Base-by-base conservation (phyloP, 1,140 invertebrate species). In the Stenopsyche tienmushanensis region DNA sequence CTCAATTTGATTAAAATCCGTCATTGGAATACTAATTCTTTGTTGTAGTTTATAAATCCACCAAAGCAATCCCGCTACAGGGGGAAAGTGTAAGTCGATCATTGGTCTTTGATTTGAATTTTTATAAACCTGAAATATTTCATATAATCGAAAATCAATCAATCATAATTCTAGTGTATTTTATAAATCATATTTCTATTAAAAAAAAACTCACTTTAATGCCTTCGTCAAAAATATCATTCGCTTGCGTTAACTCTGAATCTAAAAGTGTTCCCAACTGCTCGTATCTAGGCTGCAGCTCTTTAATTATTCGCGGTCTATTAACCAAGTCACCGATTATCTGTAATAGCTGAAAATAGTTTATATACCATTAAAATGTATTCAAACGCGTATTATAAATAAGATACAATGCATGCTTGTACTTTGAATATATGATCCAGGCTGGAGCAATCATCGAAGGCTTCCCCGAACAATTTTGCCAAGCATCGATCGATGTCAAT, bases 381-480 rank as follows among this genome's bases (percentile, higher is more conserved):
- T n/a, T n/a, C n/a, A n/a, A n/a, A n/a, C n/a, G n/a, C n/a, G n/a
- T n/a, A n/a, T n/a, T n/a, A n/a, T n/a, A n/a, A n/a, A n/a, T n/a
- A n/a, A n/a, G n/a, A n/a, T n/a, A n/a, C n/a, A n/a, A 8, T 24
- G 21, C 18, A 21, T 7, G 3, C 5, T 8, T 41, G 41, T 71
- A 75, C 78, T 73, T 84, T 84, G 66, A 80, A 83, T 67, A 83
- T 80, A 64, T 79, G 78, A 72, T 91, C 87, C 15, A 90, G 75
- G 62, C 88, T 88, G 58, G 86, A 80, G 71, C 89, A 92, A 71
- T 94, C 91, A 58, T 88, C 85, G 71, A 93, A 89, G 1, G 85
- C 90, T 71, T 88, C 83, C 3, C 84, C 83, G 64, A 93, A 87
- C 60, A 93, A 85, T 8, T 89, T 86, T 0, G 88, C 89, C 17